A percentile compares a stretch with the other conserved stretches of the same genome.
Evolutionary conservation across 2,797 vertebrate species (phyloP).

Genomic region (Odontamblyopus rebecca): DNA sequence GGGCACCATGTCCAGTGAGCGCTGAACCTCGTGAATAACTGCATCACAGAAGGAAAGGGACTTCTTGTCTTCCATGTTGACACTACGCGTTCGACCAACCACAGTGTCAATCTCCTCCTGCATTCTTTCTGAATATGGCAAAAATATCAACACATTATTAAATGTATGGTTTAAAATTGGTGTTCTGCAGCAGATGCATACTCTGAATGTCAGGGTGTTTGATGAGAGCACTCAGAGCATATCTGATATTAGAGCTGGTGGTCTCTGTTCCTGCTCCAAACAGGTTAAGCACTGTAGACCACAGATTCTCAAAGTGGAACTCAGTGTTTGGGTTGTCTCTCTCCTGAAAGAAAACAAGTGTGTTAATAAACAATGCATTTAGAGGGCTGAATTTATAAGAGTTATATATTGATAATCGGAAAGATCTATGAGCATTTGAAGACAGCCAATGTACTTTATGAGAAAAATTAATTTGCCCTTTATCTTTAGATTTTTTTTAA

Average conservation of each 20-base stretch:
- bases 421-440: too few relatives aligned
- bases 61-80: constrained; percentile 65
- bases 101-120: constrained; percentile 73
- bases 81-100: constrained; percentile 53
- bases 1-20: constrained; percentile 70
- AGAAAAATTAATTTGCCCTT: too few relatives aligned
- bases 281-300: constrained; percentile 70
- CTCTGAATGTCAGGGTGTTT: constrained; percentile 78
- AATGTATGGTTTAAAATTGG: not conserved
- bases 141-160: not conserved
- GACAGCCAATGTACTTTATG: too few relatives aligned
- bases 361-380: too few relatives aligned
- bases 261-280: constrained; percentile 77
- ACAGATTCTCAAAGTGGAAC: constrained; percentile 74
- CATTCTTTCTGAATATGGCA: constrained; percentile 60
- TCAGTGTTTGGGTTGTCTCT: constrained; percentile 65
- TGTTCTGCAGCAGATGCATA: constrained; percentile 34
- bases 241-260: constrained; percentile 74
- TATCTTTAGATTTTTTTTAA: too few relatives aligned
- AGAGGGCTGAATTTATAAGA: too few relatives aligned
- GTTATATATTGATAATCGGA: too few relatives aligned
- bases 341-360: constrained; percentile 58
- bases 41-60: constrained; percentile 80
- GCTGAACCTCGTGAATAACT: constrained; percentile 76
- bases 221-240: constrained; percentile 72